Base-by-base conservation (phyloP, 2,888 invertebrate species). In the Ptycholaimellus sp. region DNA sequence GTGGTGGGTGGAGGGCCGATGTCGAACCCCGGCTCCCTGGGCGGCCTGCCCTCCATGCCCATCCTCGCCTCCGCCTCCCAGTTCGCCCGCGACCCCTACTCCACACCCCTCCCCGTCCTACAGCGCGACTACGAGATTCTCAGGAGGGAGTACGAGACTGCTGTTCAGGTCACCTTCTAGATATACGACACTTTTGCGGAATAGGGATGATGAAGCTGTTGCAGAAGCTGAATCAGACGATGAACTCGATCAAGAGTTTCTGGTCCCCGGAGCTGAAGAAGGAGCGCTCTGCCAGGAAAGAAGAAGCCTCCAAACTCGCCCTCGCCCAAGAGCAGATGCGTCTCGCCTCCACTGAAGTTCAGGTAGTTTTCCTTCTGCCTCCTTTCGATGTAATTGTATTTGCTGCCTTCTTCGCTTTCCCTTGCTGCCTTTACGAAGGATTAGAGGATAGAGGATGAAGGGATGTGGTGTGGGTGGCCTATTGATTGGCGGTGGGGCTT, bases 211-310 rank as follows among this genome's bases (percentile, higher is more conserved):
- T n/a, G n/a, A n/a, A n/a, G n/a, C n/a, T n/a, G n/a, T n/a, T 85
- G 63, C 85, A 90, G 66, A 93, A 93, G 65, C 70, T 93, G 53
- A 82, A 83, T 61, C 85, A 85, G 59, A 82, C 81, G 56, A 96
- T 96, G 90, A 90, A 93, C 67, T 87, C 85, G 65, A 96, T 96
- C 64, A 93, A 93, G 69, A 93, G 90, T 38, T 99, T 96, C 66
- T 96, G 96, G 96, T 87, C 87, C 59, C 96, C 96, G 17, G 96
- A 96, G 67, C 68, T 96, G 61, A 96, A 96, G 68, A 87, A 90
- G 65, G 93, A 96, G 65, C 68, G 93, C 46, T 82, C 85, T 36
- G 62, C 90, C 52, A 69, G 93, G 49, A 93, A 93, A 60, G 93
- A 96, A 63, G 93, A 96, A 65, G 80, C 81, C 60, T 81, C 83